Conservation (phyloP, 2,113 vertebrate species). For the Albula goreensis region DNA sequence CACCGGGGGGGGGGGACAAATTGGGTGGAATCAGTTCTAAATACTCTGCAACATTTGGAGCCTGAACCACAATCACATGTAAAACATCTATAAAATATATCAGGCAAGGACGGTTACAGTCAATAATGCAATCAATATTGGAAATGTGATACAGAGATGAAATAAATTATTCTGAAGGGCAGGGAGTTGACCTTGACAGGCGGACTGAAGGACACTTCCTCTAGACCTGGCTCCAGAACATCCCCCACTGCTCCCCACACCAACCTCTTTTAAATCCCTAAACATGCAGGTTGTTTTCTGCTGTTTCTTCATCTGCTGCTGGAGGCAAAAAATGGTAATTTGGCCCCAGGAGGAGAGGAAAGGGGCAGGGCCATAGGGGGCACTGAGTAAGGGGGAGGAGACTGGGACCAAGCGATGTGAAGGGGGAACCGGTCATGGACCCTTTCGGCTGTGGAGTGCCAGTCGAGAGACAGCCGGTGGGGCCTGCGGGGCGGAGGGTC, state of each 20-base stretch:
- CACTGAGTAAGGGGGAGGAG: neutral
- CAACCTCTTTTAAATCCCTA: neutral
- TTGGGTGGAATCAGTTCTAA: too few relatives aligned
- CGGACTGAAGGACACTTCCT: constrained; percentile 13
- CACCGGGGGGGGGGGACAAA: too few relatives aligned
- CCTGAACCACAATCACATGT: too few relatives aligned
- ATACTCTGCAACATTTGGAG: too few relatives aligned
- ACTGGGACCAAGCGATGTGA: neutral
- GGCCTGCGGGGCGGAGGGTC: neutral
- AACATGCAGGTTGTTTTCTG: neutral
- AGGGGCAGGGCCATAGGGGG: neutral
- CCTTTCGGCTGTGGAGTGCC: neutral
- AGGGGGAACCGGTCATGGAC: too few relatives aligned
- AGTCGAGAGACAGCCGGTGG: constrained; percentile 1
- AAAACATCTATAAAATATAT: too few relatives aligned
- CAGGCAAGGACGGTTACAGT: neutral
- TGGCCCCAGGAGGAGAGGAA: neutral
- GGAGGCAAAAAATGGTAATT: neutral
- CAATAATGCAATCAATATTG: neutral
- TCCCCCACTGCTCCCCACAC: neutral
- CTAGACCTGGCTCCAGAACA: neutral
- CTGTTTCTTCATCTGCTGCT: neutral
- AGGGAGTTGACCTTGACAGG: neutral
- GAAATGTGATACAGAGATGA: too few relatives aligned
- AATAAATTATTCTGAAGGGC: too few relatives aligned